Evolutionary conservation across 2,888 invertebrate genomes (phyloP).

Genomic region (Heliconius erato): DNA sequence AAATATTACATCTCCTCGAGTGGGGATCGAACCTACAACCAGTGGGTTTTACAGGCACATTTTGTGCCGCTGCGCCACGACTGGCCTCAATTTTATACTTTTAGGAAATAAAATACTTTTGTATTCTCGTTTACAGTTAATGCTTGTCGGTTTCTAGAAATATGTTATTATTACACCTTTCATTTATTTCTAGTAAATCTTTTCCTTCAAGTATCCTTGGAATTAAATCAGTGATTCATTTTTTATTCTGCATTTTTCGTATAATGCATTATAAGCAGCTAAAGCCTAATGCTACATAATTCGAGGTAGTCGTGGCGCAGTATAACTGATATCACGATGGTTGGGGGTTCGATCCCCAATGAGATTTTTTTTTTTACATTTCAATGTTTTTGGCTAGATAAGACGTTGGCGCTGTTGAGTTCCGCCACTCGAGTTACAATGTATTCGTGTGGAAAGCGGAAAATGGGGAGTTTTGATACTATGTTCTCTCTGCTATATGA

Average conservation of each 20-base stretch:
- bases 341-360: neutral
- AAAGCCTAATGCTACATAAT: neutral
- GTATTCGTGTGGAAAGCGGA: neutral
- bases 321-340: neutral
- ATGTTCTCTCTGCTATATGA: too few species aligned
- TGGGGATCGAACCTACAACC: too few species aligned
- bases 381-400: neutral
- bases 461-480: too few species aligned
- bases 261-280: neutral
- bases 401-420: neutral
- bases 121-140: neutral
- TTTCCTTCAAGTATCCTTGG: constrained; percentile 2
- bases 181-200: constrained; percentile 10
- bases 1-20: too few species aligned
- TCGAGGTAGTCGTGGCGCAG: too few species aligned
- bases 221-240: neutral
- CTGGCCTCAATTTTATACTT: neutral
- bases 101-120: neutral
- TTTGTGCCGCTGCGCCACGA: too few species aligned
- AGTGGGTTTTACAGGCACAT: too few species aligned
- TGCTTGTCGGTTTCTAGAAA: constrained; percentile 2
- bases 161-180: constrained; percentile 5
- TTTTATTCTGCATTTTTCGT: neutral
- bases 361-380: neutral
- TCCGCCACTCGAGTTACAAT: too few species aligned